phyloP scores from a whole-genome alignment of 2,113 vertebrate species.

The Proterorhinus semilunaris region DNA sequence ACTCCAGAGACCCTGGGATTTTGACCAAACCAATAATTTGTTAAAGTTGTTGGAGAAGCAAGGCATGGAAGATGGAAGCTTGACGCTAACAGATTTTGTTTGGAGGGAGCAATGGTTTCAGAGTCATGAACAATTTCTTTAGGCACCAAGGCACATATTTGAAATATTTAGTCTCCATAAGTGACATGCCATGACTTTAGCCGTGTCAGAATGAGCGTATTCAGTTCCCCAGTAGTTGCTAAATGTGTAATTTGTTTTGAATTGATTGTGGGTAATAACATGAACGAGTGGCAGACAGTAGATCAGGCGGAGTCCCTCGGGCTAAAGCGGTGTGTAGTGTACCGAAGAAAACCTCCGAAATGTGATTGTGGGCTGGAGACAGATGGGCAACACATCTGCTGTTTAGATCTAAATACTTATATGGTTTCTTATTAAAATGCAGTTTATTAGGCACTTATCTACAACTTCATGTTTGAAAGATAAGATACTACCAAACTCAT shows the following conservation, averaged over 20 bases:
- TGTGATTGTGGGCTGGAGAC: conserved; percentile 7
- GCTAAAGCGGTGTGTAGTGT: conserved; percentile 8
- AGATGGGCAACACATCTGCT: conserved; percentile 17
- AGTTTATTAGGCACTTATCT: too few species aligned
- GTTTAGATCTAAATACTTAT: background rate
- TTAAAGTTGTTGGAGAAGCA: conserved; percentile 6
- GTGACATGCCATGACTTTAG: conserved; percentile 30
- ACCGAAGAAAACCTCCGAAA: conserved; percentile 6
- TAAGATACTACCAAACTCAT: too few species aligned
- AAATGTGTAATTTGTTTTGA: conserved; percentile 6
- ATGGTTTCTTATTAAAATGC: too few species aligned
- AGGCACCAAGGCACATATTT: background rate
- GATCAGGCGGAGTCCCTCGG: background rate
- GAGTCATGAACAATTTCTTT: too few species aligned
- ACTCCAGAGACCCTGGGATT: conserved; percentile 46
- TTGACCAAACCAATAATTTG: conserved; percentile 50
- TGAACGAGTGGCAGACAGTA: background rate
- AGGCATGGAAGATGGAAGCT: conserved; percentile 4
- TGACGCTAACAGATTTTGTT: too few species aligned
- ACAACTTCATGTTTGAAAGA: too few species aligned
- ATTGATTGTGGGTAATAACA: conserved; percentile 7
- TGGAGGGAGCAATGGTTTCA: too few species aligned
- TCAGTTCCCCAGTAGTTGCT: background rate
- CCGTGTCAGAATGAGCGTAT: conserved; percentile 11
- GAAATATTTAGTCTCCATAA: conserved; percentile 9